phyloP scores from a whole-genome alignment of 1,140 invertebrate genomes.

The Olivierus martensii region DNA sequence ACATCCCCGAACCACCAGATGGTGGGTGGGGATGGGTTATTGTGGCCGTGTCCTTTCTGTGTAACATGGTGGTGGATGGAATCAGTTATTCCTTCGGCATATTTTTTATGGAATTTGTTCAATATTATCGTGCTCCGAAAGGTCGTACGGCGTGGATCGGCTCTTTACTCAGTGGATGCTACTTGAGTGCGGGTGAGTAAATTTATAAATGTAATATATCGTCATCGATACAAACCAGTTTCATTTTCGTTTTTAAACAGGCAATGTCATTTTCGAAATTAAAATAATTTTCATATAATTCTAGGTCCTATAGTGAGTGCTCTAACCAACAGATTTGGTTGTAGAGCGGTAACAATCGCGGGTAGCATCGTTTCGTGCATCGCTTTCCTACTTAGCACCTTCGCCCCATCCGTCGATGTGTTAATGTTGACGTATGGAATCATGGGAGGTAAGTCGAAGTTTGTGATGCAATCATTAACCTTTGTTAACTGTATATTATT shows the following conservation, averaged over 20 bases:
- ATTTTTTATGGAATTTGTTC: conserved; percentile 65
- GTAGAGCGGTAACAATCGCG: conserved; percentile 66
- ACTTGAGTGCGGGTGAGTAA: conserved; percentile 68
- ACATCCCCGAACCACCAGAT: conserved; percentile 27
- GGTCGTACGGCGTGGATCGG: conserved; percentile 87
- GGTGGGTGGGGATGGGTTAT: conserved; percentile 70
- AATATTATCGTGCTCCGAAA: conserved; percentile 67
- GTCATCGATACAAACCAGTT: no score
- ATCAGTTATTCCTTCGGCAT: conserved; percentile 88
- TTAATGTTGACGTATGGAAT: conserved; percentile 74
- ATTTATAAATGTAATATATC: no score
- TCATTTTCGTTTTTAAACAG: no score
- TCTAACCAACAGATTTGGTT: conserved; percentile 67
- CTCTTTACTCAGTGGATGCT: conserved; percentile 81
- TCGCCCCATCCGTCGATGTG: conserved; percentile 57
- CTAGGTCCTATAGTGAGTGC: conserved; percentile 83
- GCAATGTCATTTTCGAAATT: no score
- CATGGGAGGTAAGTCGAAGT: conserved; percentile 49
- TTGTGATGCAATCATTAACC: no score
- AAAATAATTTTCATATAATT: conserved; percentile 4
- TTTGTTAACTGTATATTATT: no score
- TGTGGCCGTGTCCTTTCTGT: conserved; percentile 90
- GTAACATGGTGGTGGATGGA: conserved; percentile 97
- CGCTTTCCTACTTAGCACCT: conserved; percentile 67
- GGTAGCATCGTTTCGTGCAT: conserved; percentile 58